These are phyloP conservation scores for Iphiclides podalirius DNA, from an alignment of 2,888 invertebrate species.

Conservation along the genomic window DNA sequence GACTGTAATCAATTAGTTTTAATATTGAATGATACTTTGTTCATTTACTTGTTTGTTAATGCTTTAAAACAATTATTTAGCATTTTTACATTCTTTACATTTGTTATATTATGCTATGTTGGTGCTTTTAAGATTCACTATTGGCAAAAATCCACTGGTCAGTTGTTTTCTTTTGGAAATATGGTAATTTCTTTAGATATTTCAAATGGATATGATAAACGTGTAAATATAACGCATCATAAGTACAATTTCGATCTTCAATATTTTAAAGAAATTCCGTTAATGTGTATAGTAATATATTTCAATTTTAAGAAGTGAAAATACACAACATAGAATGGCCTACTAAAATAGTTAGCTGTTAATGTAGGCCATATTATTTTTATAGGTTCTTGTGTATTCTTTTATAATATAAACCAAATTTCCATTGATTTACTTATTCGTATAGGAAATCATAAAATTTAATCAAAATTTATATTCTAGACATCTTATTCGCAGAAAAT, in stretches of 20 bases:
- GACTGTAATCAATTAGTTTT: slow-evolving; percentile 15
- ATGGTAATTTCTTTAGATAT: slow-evolving; percentile 45
- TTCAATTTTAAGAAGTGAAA: slow-evolving; percentile 34
- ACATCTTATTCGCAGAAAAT: slow-evolving; percentile 34
- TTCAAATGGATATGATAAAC: slow-evolving; percentile 37
- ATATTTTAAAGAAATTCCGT: slow-evolving; percentile 41
- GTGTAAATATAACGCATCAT: slow-evolving; percentile 55
- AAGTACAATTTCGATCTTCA: slow-evolving; percentile 52
- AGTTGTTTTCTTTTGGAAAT: slow-evolving; percentile 52
- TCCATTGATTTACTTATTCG: not conserved
- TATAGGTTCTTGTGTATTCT: slow-evolving; percentile 33
- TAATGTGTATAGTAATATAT: slow-evolving; percentile 31
- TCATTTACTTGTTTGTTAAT: slow-evolving; percentile 22
- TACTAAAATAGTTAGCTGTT: slow-evolving; percentile 20
- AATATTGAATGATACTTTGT: slow-evolving; percentile 10
- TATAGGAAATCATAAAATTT: not conserved
- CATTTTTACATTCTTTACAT: slow-evolving; percentile 39
- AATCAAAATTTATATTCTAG: not conserved
- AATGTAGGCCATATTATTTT: slow-evolving; percentile 44
- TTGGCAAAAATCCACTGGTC: slow-evolving; percentile 46
- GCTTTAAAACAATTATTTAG: not conserved
- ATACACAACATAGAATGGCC: slow-evolving; percentile 32
- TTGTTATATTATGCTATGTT: slow-evolving; percentile 12
- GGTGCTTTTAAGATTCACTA: slow-evolving; percentile 15
- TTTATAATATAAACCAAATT: not conserved